Evolutionary conservation across 2,113 vertebrate species (phyloP).

Genomic region (Entomyzon cyanotis): DNA sequence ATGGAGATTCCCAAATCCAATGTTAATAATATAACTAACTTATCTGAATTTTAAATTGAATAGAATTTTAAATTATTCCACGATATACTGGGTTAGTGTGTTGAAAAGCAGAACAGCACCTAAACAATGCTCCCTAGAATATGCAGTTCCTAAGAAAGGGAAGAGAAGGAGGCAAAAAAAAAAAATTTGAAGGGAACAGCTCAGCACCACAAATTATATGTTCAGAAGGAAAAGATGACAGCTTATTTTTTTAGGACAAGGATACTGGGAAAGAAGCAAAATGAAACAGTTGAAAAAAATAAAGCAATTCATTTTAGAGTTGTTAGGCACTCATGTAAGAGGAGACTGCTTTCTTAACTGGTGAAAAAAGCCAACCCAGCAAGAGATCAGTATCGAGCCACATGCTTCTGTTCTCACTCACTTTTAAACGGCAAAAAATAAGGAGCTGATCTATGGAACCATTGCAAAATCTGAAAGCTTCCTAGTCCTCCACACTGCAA

Average conservation of each 20-base stretch:
- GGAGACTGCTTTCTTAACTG: not conserved
- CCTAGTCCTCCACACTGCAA: not conserved
- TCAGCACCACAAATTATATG: not conserved
- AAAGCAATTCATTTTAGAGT: not conserved
- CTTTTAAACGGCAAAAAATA: not conserved
- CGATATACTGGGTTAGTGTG: accelerated
- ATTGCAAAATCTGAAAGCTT: not conserved
- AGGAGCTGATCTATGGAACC: not conserved
- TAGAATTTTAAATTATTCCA: not conserved
- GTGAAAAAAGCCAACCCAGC: not conserved
- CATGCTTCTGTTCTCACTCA: not conserved
- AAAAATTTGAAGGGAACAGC: not conserved
- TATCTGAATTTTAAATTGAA: not conserved
- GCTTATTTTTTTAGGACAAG: not conserved
- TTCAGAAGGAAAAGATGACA: not conserved
- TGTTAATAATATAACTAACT: not conserved
- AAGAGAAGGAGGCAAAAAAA: not conserved
- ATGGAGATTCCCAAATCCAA: not conserved
- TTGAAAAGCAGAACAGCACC: not conserved
- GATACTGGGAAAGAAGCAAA: not conserved
- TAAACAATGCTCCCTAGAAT: not conserved
- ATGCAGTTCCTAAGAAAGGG: not conserved
- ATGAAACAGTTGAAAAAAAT: not conserved
- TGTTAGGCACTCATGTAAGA: not conserved
- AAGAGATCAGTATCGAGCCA: not conserved